Evolutionary conservation across 2,113 vertebrate genomes (phyloP).

Genomic region (Coracopsis vasa): DNA sequence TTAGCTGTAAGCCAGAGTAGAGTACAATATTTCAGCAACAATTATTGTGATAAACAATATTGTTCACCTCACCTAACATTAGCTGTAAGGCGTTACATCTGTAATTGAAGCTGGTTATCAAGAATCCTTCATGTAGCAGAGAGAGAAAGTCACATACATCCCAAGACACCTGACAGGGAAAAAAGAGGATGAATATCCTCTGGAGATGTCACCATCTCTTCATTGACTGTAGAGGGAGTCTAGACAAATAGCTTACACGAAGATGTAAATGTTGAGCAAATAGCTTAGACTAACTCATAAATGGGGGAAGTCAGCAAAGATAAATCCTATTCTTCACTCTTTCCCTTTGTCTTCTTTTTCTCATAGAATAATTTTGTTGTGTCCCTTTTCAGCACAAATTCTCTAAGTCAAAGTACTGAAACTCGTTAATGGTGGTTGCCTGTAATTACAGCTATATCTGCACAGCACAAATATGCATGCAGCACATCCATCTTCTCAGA

Average conservation of each 20-base stretch:
- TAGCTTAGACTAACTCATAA: neutral
- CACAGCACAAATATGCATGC: neutral
- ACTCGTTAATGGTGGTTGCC: neutral
- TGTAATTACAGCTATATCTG: neutral
- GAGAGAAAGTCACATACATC: neutral
- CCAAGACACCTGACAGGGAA: neutral
- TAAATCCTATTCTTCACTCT: neutral
- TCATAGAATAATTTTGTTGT: neutral
- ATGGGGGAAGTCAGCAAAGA: neutral
- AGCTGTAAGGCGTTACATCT: neutral
- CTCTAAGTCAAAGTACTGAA: neutral
- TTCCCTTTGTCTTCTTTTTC: neutral
- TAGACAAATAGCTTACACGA: neutral
- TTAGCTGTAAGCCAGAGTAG: neutral
- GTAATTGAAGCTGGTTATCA: neutral
- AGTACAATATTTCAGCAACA: neutral
- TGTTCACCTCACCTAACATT: neutral
- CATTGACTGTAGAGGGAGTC: neutral
- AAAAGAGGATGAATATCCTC: neutral
- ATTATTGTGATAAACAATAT: neutral
- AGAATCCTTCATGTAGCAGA: neutral
- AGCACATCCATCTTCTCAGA: neutral
- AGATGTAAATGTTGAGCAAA: neutral
- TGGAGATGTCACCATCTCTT: neutral
- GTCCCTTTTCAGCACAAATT: neutral